Conservation (phyloP, 2,888 invertebrate species). For the Erebia palarica region DNA sequence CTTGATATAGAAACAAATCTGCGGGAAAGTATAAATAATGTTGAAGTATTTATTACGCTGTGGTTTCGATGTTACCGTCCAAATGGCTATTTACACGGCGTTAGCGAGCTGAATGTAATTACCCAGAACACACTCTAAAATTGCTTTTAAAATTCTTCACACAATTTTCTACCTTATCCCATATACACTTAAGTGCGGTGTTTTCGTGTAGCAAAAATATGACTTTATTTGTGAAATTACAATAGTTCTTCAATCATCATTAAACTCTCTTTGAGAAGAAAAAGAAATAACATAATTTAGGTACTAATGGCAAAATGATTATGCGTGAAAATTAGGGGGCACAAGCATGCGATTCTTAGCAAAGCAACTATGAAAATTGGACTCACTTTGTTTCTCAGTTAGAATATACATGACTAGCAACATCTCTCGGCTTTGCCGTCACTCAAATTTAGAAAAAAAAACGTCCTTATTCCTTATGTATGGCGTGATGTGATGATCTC, state of each 20-base stretch:
- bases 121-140: constrained; percentile 30
- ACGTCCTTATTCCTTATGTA: no score
- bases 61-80: constrained; percentile 31
- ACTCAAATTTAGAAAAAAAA: no score
- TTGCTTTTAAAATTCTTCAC: constrained; percentile 23
- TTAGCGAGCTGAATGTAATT: constrained; percentile 35
- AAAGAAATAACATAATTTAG: constrained; percentile 37
- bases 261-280: constrained; percentile 36
- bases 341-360: constrained; percentile 9
- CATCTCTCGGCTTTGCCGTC: no score
- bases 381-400: background rate
- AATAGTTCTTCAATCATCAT: constrained; percentile 35
- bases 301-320: constrained; percentile 38
- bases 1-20: constrained; percentile 14
- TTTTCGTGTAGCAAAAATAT: background rate
- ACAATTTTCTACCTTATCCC: constrained; percentile 8
- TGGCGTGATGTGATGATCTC: no score
- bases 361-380: constrained; percentile 12
- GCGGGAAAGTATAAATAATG: constrained; percentile 23
- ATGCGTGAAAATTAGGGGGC: constrained; percentile 24
- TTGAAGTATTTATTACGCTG: constrained; percentile 26
- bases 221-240: constrained; percentile 20
- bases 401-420: no score
- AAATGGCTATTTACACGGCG: constrained; percentile 36
- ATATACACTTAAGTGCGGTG: background rate